phyloP scores from a whole-genome alignment of 1,140 invertebrate genomes.

The Laupala kohalensis region DNA sequence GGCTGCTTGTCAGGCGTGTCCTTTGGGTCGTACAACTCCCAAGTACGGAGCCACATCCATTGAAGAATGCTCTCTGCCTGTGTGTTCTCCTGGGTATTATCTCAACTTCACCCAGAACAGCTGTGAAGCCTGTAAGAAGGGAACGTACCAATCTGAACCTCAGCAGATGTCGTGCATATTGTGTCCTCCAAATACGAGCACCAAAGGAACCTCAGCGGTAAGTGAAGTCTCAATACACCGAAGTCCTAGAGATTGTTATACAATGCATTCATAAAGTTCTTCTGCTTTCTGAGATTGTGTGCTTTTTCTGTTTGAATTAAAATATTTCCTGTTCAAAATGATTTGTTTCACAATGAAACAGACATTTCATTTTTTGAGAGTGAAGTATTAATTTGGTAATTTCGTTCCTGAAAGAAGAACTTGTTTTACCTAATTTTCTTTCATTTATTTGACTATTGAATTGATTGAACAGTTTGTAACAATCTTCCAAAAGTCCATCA shows the following conservation, averaged over 20 bases:
- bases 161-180: slow-evolving; percentile 78
- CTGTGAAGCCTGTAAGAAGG: slow-evolving; percentile 80
- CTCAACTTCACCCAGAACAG: slow-evolving; percentile 71
- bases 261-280: no score
- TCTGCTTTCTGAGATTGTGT: no score
- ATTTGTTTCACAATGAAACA: no score
- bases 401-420: no score
- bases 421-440: no score
- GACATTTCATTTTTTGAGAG: no score
- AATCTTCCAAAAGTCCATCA: no score
- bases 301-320: no score
- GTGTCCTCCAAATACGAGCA: slow-evolving; percentile 87
- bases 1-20: slow-evolving; percentile 78
- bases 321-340: no score
- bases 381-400: no score
- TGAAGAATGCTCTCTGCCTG: slow-evolving; percentile 83
- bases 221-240: slow-evolving; percentile 30
- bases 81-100: slow-evolving; percentile 70
- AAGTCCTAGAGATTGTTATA: no score
- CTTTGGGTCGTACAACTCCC: slow-evolving; percentile 75
- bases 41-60: slow-evolving; percentile 65
- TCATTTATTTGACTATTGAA: background rate
- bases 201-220: slow-evolving; percentile 63
- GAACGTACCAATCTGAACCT: slow-evolving; percentile 81
- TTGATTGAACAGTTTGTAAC: no score